phyloP scores from a whole-genome alignment of 2,888 invertebrate genomes.

The Athalia cordata region DNA sequence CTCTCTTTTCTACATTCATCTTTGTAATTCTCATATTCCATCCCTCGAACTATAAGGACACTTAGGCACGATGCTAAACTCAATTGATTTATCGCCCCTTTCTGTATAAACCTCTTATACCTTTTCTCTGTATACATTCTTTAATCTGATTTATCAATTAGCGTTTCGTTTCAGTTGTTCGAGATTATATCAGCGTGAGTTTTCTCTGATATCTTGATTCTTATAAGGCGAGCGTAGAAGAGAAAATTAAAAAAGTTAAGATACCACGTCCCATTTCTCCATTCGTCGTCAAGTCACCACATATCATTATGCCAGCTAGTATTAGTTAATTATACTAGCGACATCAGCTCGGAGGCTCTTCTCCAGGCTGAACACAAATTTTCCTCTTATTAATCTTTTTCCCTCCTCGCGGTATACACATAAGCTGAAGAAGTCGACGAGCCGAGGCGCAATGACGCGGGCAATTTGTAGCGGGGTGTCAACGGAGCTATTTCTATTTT shows the following conservation, averaged over 20 bases:
- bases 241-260: neutral
- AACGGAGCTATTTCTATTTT: conserved; percentile 71
- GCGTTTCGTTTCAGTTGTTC: too few species aligned
- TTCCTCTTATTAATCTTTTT: conserved; percentile 55
- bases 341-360: conserved; percentile 41
- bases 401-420: neutral
- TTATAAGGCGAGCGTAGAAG: neutral
- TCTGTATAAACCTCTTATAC: neutral
- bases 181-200: too few species aligned
- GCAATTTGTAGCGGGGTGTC: conserved; percentile 72
- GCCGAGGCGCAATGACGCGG: conserved; percentile 66
- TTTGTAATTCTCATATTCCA: neutral
- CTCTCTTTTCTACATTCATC: neutral
- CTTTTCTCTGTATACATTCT: neutral
- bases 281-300: conserved; percentile 49
- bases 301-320: conserved; percentile 53
- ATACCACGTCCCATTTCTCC: conserved; percentile 42
- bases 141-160: neutral
- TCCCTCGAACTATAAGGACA: conserved; percentile 2
- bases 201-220: neutral
- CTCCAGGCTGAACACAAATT: conserved; percentile 35
- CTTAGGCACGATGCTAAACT: conserved; percentile 18
- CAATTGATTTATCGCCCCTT: conserved; percentile 24
- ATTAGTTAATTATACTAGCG: conserved; percentile 57
- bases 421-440: conserved; percentile 31